Evolutionary conservation across 2,113 vertebrate species (phyloP).

Genomic region (Chionomys nivalis): DNA sequence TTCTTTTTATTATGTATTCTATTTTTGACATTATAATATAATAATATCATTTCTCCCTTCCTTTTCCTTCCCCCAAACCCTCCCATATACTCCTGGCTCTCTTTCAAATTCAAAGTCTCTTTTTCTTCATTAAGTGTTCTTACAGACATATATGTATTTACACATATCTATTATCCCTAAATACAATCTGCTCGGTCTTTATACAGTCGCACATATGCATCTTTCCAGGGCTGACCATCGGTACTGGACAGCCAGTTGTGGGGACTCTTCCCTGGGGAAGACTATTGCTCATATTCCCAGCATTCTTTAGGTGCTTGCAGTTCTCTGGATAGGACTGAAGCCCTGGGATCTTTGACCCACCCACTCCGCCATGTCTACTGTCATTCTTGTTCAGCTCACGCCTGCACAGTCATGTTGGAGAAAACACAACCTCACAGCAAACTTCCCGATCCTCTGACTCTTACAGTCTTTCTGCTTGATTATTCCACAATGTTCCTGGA

Average conservation of each 20-base stretch:
- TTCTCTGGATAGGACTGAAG: background rate
- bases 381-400: background rate
- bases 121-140: background rate
- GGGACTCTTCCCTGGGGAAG: no score
- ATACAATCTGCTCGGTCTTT: background rate
- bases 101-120: background rate
- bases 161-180: background rate
- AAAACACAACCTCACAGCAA: background rate
- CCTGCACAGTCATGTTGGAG: background rate
- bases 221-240: background rate
- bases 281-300: background rate
- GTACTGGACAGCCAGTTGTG: background rate
- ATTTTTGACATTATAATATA: background rate
- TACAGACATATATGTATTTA: background rate
- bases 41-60: background rate
- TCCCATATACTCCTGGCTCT: background rate
- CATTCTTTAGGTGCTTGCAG: background rate
- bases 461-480: background rate
- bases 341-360: background rate
- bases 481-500: no score
- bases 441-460: background rate
- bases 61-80: background rate
- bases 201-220: background rate
- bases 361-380: background rate
- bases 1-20: background rate